Evolutionary conservation across 2,113 vertebrate species (phyloP).

Genomic region (Strigops habroptila): DNA sequence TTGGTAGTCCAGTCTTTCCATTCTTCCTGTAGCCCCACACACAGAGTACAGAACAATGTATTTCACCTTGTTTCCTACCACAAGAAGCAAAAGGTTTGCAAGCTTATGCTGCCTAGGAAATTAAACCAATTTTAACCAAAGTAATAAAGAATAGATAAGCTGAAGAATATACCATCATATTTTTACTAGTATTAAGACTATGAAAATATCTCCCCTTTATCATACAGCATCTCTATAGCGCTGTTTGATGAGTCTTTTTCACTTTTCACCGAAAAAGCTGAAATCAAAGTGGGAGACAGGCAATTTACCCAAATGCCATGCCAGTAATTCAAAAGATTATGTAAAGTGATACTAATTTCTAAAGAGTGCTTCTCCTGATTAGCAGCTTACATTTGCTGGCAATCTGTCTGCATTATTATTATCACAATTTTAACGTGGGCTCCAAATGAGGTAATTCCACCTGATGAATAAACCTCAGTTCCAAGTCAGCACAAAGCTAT

Average conservation of each 20-base stretch:
- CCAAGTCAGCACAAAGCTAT: neutral
- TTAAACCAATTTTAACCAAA: neutral
- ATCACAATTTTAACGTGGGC: fast-evolving
- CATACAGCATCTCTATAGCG: neutral
- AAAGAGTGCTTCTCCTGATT: neutral
- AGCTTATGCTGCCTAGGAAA: neutral
- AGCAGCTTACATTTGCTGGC: neutral
- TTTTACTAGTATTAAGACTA: neutral
- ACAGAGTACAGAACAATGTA: neutral
- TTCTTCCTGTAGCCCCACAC: neutral
- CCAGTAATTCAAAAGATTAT: neutral
- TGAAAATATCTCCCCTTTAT: neutral
- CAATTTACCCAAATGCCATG: neutral
- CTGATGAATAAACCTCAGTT: neutral
- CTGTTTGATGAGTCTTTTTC: neutral
- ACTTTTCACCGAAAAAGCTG: neutral
- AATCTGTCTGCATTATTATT: neutral
- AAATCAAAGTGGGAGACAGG: neutral
- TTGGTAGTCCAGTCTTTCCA: neutral
- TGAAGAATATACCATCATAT: neutral
- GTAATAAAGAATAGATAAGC: neutral
- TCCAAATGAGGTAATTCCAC: neutral
- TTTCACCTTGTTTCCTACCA: neutral
- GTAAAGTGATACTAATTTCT: neutral
- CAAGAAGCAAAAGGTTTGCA: neutral